These are phyloP conservation scores for Festucalex cinctus DNA, from an alignment of 2,113 vertebrate species.

Conservation along the genomic window DNA sequence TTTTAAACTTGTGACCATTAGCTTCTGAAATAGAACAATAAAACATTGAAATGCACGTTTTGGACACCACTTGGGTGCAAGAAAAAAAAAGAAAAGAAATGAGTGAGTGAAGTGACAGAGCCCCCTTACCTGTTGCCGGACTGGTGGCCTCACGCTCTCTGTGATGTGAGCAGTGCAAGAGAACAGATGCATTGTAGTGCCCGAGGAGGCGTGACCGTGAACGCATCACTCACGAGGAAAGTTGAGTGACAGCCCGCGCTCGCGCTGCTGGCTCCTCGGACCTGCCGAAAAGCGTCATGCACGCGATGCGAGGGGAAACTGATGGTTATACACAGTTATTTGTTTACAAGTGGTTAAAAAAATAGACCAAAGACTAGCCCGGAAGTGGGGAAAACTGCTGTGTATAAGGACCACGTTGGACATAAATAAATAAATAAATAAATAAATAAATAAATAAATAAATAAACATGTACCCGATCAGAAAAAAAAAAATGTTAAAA, in stretches of 20 bases:
- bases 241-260: not conserved
- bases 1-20: not conserved
- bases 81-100: not conserved
- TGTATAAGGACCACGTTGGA: not conserved
- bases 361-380: not conserved
- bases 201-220: constrained; percentile 48
- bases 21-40: not conserved
- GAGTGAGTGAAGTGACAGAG: constrained; percentile 20
- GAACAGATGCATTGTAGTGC: constrained; percentile 22
- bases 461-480: not conserved
- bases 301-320: not conserved
- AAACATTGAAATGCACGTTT: not conserved
- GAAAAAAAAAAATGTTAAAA: not conserved
- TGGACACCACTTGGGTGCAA: not conserved
- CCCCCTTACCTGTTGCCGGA: constrained; percentile 60
- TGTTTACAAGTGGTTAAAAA: not conserved
- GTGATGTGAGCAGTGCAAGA: constrained; percentile 27
- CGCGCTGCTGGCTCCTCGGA: not conserved
- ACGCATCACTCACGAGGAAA: not conserved
- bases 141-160: constrained; percentile 49
- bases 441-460: not conserved
- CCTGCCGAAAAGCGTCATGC: not conserved
- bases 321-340: not conserved
- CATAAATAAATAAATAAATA: not conserved
- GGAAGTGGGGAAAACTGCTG: not conserved